Evolutionary conservation across 2,888 invertebrate species (phyloP).

Genomic region (Hedychridium roseum): DNA sequence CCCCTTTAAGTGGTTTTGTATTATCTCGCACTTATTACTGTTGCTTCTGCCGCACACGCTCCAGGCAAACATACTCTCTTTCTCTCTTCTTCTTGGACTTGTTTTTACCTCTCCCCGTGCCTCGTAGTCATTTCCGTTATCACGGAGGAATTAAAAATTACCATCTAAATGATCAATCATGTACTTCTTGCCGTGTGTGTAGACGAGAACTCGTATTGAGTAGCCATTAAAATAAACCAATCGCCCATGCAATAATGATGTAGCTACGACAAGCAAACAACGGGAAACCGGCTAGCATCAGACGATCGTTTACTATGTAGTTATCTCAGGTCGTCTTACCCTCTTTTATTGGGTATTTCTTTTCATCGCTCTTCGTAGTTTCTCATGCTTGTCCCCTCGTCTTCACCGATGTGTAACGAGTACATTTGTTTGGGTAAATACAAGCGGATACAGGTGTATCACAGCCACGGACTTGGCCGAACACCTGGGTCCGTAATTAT

Average conservation of each 20-base stretch:
- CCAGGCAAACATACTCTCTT: conserved; percentile 26
- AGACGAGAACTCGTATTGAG: too few relatives aligned
- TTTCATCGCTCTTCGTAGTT: conserved; percentile 1
- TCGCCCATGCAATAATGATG: too few relatives aligned
- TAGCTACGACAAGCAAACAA: too few relatives aligned
- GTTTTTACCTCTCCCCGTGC: neutral
- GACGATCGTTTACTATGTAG: neutral
- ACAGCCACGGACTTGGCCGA: conserved; percentile 25
- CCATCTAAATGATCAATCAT: too few relatives aligned
- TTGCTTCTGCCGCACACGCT: too few relatives aligned
- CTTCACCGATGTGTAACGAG: conserved; percentile 33
- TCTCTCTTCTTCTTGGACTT: neutral
- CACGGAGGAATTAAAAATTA: too few relatives aligned
- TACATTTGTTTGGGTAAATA: conserved; percentile 40
- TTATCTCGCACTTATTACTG: too few relatives aligned
- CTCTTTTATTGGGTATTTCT: too few relatives aligned
- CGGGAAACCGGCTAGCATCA: too few relatives aligned
- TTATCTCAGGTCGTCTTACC: neutral
- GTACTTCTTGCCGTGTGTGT: too few relatives aligned
- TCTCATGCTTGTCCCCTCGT: neutral
- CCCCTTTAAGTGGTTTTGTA: conserved; percentile 38
- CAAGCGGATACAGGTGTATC: conserved; percentile 41
- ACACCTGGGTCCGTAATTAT: conserved; percentile 41
- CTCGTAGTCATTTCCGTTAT: too few relatives aligned
- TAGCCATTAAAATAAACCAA: too few relatives aligned